Evolutionary conservation across 2,888 invertebrate species (phyloP), one percentile per base, ranked within the genome.

Genomic region (Cheilosia soror): DNA sequence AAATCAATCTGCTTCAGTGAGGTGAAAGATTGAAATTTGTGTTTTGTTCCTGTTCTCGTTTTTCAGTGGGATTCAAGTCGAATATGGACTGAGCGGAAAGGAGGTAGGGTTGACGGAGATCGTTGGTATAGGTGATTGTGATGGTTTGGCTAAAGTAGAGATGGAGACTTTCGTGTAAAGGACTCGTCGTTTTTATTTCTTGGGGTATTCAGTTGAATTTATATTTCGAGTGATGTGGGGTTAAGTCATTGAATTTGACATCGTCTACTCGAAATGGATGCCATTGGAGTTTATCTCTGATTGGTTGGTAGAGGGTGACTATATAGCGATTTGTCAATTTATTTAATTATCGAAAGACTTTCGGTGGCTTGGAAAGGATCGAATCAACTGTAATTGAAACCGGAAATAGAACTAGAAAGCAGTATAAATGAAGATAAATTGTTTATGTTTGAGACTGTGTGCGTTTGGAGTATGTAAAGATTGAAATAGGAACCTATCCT

Each of bases 1-100:
- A 84, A 80, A 84, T 84, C 84, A 84, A 84, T 84, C 84, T 80
- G 84, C 84, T 84, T 76, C 84, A 84, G 79, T 84, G 84, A 84
- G 79, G 79, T 84, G 75, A 79, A 84, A 84, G 84, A 84, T 84
- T 84, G 84, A 84, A 84, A 80, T 84, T 79, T 66, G 75, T 80
- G 75, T 80, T 79, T 65, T 78, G 57, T 73, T 73, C 63, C 55
- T 58, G 83, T 73, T 69, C 27, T 60, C 65, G 66, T 76, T 76
- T 53, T 20, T 31, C 13, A 25, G 68, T 6, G n/a, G 33, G 33
- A 72, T 68, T 65, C 49, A 62, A 72, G 53, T 65, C 66, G 60
- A 80, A 53, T 65, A 65, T 65, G 72, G 25, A 42, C 20, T 42
- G 15, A 11, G 13, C 15, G 7, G 4, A 31, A 11, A 5, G 27